phyloP scores from a whole-genome alignment of 1,140 invertebrate genomes.

The Drosophila virilis region DNA sequence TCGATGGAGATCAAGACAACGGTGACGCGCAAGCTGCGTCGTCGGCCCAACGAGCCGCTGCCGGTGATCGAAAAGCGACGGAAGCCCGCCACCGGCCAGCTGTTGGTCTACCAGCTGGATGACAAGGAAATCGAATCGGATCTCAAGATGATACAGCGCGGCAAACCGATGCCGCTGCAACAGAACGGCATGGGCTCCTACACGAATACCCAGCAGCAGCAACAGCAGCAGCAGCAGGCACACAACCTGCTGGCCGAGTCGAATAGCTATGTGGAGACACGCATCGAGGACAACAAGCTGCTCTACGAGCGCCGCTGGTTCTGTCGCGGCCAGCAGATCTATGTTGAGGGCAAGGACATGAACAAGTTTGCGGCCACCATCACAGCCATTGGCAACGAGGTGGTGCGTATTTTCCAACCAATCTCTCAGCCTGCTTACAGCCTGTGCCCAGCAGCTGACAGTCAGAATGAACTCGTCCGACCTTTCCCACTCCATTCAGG shows the following conservation, averaged over 20 bases:
- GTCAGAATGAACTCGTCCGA: too few species aligned
- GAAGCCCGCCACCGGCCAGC: conserved; percentile 90
- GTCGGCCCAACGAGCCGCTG: conserved; percentile 96
- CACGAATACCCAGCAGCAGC: conserved; percentile 48
- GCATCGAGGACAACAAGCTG: conserved; percentile 97
- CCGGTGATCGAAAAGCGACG: conserved; percentile 93
- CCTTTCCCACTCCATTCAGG: too few species aligned
- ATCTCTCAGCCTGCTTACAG: not conserved
- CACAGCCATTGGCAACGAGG: conserved; percentile 94
- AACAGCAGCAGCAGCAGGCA: conserved; percentile 42
- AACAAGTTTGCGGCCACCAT: conserved; percentile 93
- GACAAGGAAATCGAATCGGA: conserved; percentile 96
- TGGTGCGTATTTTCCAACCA: conserved; percentile 86
- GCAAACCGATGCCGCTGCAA: conserved; percentile 85
- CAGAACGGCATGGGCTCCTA: conserved; percentile 75
- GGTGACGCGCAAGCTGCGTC: conserved; percentile 93
- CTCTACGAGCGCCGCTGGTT: conserved; percentile 97
- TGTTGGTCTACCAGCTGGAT: conserved; percentile 93
- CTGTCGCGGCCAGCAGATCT: conserved; percentile 96
- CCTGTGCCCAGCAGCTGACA: too few species aligned
- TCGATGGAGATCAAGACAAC: conserved; percentile 91
- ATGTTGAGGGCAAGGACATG: conserved; percentile 94
- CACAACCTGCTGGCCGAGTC: conserved; percentile 60
- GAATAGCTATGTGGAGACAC: conserved; percentile 88
- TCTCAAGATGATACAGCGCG: conserved; percentile 92